Base-by-base conservation (phyloP, 2,888 invertebrate genomes). In the Melinaea menophilus region DNA sequence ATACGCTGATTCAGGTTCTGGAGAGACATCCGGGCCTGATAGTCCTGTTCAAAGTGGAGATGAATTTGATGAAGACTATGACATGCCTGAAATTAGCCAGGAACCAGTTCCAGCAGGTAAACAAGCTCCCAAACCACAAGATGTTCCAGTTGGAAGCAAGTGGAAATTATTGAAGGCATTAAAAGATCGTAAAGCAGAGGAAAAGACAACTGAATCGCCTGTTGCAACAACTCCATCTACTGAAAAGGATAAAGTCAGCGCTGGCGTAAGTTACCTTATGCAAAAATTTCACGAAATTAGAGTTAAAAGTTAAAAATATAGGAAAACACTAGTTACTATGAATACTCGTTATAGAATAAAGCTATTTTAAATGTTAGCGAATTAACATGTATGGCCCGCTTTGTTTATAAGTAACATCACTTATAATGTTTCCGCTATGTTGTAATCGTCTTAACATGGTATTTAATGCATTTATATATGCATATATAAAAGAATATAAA, bases 141-240 rank as follows among this genome's bases (percentile, higher is more conserved):
- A 90, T 51, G 92, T 92, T 56, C 93, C 93, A 11, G 92, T 94
- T 59, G 95, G 96, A 7, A 97, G 97, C 78, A 97, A 97, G 82
- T 97, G 97, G 97, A 97, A 97, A 81, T 91, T 97, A 55, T 85
- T 97, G 2, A 97, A 97, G 85, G 97, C 97, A 1, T 84, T 97
- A 37, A 97, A 97, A 80, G 97, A 97, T 76, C 92, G 95, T 67
- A 97, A 97, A 87, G 96, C 97, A 3, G 97, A 97, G 82, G 97
- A 97, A 75, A 95, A 94, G 81, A 94, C 94, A 75, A 93, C 93
- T 66, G 95, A 94, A 64, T 93, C 94, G 69, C 92, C 92, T 59
- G 92, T 91, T 64, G 93, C 91, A 61, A 93, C 93, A 65, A 93
- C 93, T 58, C 92, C 93, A 55, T 90, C 91, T 55, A 88, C 91